These are phyloP conservation scores for Meteorus colon DNA, from an alignment of 2,888 invertebrate genomes.

Conservation along the genomic window DNA sequence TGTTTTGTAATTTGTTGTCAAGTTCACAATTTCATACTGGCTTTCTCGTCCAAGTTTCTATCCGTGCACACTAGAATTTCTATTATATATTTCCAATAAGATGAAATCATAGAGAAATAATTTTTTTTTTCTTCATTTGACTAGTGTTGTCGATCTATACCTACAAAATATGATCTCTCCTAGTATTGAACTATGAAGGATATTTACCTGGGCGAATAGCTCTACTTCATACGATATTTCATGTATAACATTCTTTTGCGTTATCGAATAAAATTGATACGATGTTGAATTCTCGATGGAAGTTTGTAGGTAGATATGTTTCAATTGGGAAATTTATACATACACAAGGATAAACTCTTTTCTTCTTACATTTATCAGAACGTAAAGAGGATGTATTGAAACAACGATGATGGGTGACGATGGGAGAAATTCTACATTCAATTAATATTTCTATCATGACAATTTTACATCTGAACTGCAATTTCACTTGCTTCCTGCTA, in stretches of 20 bases:
- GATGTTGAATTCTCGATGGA: neutral
- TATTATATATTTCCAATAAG: neutral
- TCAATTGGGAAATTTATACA: neutral
- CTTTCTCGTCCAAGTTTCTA: neutral
- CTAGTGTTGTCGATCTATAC: neutral
- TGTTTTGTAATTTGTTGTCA: too few relatives aligned
- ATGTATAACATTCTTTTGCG: neutral
- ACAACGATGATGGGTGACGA: neutral
- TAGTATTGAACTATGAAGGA: neutral
- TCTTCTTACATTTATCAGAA: too few relatives aligned
- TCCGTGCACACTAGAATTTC: neutral
- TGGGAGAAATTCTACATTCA: neutral
- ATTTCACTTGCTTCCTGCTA: slow-evolving; percentile 9
- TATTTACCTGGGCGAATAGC: neutral
- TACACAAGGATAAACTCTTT: neutral
- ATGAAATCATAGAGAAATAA: neutral
- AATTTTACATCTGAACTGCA: slow-evolving; percentile 24
- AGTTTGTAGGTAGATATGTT: neutral
- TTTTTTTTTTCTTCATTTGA: neutral
- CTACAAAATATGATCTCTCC: neutral
- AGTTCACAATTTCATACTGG: neutral
- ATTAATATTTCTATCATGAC: slow-evolving; percentile 11
- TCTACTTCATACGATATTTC: neutral
- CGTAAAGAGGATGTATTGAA: too few relatives aligned
- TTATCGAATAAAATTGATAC: neutral